A percentile compares a stretch with the other conserved stretches of the same genome.
Evolutionary conservation across 2,888 invertebrate species (phyloP).

Genomic region (Isoperla grammatica): DNA sequence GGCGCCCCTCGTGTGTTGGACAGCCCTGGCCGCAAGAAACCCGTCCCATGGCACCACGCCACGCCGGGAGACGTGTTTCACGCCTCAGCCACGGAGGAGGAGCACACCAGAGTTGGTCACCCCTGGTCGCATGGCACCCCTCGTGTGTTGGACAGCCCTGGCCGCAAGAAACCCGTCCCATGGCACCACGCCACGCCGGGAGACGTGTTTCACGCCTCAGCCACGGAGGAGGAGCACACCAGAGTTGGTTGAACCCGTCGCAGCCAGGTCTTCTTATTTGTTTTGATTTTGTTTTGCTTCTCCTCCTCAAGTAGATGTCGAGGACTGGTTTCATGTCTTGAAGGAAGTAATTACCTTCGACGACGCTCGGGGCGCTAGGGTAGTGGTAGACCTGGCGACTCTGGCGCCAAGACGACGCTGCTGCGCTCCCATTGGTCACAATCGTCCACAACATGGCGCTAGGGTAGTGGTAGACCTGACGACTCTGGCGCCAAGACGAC

Average conservation of each 20-base stretch:
- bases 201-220: neutral
- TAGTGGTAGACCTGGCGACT: constrained; percentile 11
- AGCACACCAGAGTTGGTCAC: neutral
- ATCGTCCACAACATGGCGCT: no score
- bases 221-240: neutral
- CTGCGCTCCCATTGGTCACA: no score
- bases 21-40: neutral
- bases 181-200: neutral
- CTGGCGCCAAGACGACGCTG: constrained; percentile 8
- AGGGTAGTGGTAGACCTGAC: no score
- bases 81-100: neutral
- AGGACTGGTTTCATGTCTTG: constrained; percentile 11
- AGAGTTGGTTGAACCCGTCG: constrained; percentile 7
- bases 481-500: no score
- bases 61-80: neutral
- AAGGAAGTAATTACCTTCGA: constrained; percentile 15
- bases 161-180: neutral
- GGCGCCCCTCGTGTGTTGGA: no score
- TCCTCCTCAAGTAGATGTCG: neutral
- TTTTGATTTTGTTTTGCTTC: constrained; percentile 5
- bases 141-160: no score
- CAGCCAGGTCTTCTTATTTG: no score
- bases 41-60: constrained; percentile 9
- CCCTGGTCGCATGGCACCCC: no score
- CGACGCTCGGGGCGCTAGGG: constrained; percentile 7